Percentiles rank a stretch among this genome's conserved stretches.
phyloP scores from a whole-genome alignment of 1,140 invertebrate species.

The Zaprionus tsacasi region DNA sequence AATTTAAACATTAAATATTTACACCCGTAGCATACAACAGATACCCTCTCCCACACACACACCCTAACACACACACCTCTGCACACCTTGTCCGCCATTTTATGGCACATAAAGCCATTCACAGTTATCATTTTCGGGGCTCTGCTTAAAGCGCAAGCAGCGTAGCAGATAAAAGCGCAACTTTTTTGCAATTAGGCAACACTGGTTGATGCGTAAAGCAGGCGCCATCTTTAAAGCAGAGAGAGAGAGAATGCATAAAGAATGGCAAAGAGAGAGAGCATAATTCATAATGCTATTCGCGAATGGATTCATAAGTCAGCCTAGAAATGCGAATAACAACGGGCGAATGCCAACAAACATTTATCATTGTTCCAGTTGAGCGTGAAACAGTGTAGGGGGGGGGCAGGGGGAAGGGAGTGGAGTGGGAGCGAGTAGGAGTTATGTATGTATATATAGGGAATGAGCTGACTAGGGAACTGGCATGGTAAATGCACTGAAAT shows the following conservation, averaged over 20 bases:
- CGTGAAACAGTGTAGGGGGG: constrained; percentile 53
- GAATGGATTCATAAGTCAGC: constrained; percentile 50
- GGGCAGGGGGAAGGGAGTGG: background rate
- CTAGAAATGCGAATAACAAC: constrained; percentile 70
- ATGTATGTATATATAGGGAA: background rate
- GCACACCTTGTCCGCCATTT: constrained; percentile 35
- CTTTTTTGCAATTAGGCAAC: constrained; percentile 58
- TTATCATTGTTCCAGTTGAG: constrained; percentile 73
- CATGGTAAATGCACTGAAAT: constrained; percentile 51
- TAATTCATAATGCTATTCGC: constrained; percentile 36
- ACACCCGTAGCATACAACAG: constrained; percentile 11
- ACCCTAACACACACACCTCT: constrained; percentile 3
- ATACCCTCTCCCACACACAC: constrained; percentile 11
- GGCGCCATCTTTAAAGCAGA: background rate
- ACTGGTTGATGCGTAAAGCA: background rate
- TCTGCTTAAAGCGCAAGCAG: constrained; percentile 15
- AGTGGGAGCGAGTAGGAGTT: background rate
- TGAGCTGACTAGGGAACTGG: background rate
- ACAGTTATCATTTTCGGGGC: constrained; percentile 29
- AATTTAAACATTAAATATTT: constrained; percentile 78
- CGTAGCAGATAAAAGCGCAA: constrained; percentile 31
- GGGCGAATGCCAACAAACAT: constrained; percentile 67
- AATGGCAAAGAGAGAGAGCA: constrained; percentile 26
- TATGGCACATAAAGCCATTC: constrained; percentile 50
- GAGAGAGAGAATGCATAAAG: background rate